phyloP scores from a whole-genome alignment of 2,888 invertebrate species.

The Cybosia mesomella region DNA sequence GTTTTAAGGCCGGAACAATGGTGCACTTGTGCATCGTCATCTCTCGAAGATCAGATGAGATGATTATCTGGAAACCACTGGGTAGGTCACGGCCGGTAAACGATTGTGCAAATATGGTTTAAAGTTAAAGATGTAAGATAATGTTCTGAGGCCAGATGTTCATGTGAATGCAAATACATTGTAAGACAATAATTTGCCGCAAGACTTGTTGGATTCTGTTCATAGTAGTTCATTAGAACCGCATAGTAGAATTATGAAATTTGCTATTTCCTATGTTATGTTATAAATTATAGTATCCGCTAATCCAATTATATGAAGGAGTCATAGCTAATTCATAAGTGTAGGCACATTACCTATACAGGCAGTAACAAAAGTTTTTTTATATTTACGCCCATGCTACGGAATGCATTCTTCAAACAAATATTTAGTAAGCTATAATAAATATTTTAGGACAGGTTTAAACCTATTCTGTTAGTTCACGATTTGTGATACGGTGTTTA shows the following conservation, averaged over 20 bases:
- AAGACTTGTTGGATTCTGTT: background rate
- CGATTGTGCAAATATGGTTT: conserved; percentile 60
- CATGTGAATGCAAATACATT: conserved; percentile 33
- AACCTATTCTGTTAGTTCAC: no score
- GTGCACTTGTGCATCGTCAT: conserved; percentile 63
- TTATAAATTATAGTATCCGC: no score
- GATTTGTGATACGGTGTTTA: no score
- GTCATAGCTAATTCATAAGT: no score
- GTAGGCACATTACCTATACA: no score
- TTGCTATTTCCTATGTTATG: no score
- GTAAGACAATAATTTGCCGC: conserved; percentile 10
- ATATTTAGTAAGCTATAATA: no score
- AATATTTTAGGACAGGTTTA: no score
- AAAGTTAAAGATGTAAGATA: conserved; percentile 56
- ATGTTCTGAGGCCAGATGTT: conserved; percentile 52
- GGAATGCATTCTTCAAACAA: no score
- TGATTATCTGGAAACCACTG: conserved; percentile 61
- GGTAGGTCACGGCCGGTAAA: conserved; percentile 65
- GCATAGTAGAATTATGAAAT: background rate
- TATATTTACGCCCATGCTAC: no score
- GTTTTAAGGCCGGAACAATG: conserved; percentile 51
- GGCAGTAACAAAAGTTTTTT: no score
- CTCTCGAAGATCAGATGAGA: conserved; percentile 62
- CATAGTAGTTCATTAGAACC: background rate
- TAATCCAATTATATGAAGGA: no score